Conservation (phyloP, 2,797 vertebrate genomes). For the Eupleurogrammus muticus region DNA sequence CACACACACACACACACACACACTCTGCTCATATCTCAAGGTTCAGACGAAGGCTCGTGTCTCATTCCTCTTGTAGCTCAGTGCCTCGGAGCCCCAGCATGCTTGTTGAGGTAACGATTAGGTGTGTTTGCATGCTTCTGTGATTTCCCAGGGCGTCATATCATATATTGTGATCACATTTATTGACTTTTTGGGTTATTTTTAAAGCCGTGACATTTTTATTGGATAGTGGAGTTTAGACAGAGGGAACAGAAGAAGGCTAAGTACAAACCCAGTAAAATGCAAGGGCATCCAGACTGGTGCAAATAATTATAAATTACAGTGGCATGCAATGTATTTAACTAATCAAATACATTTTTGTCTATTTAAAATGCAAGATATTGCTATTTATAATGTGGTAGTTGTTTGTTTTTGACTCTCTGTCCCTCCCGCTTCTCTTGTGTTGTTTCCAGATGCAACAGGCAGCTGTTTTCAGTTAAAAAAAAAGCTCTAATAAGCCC, state of each 20-base stretch:
- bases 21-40: conserved; percentile 62
- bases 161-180: conserved; percentile 62
- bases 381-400: neutral
- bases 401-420: neutral
- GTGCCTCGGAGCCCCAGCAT: conserved; percentile 55
- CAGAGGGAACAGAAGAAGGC: conserved; percentile 1
- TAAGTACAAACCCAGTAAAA: conserved; percentile 8
- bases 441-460: neutral
- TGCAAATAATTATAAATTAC: conserved; percentile 9
- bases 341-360: conserved; percentile 12
- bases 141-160: conserved; percentile 61
- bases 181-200: conserved; percentile 45
- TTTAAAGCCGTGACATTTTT: conserved; percentile 29
- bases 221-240: conserved; percentile 28
- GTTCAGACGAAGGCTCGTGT: conserved; percentile 73
- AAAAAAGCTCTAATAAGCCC: neutral
- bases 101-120: conserved; percentile 67
- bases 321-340: neutral
- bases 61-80: conserved; percentile 65
- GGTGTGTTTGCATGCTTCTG: conserved; percentile 46
- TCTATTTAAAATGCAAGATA: conserved; percentile 10
- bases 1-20: conserved; percentile 47
- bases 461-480: neutral
- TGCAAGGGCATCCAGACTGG: conserved; percentile 38
- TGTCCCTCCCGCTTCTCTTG: neutral